These are phyloP conservation scores for Gasterosteus nipponicus DNA, from an alignment of 2,113 vertebrate species.

Conservation along the genomic window DNA sequence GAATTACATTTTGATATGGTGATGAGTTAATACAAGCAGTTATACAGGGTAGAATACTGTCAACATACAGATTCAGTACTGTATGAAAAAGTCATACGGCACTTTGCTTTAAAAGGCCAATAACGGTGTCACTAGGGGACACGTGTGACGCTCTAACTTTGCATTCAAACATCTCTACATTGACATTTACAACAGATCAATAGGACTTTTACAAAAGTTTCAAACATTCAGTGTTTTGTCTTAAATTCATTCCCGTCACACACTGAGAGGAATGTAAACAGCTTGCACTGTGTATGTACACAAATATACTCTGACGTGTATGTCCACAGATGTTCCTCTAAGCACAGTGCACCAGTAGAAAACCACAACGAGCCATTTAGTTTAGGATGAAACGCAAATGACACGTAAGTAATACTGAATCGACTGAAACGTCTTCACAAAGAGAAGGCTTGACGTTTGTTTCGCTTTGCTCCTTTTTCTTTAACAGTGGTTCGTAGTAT, in stretches of 20 bases:
- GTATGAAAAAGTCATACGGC: slow-evolving; percentile 2
- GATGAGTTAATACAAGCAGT: slow-evolving; percentile 18
- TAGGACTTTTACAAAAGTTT: slow-evolving; percentile 46
- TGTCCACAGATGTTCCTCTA: slow-evolving; percentile 13
- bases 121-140: not conserved
- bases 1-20: slow-evolving; percentile 11
- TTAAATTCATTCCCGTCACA: slow-evolving; percentile 34
- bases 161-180: slow-evolving; percentile 43
- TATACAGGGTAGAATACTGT: slow-evolving; percentile 26
- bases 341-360: slow-evolving; percentile 4
- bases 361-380: slow-evolving; percentile 15
- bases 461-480: slow-evolving; percentile 3
- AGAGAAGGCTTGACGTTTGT: not conserved
- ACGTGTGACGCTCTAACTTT: slow-evolving; percentile 20
- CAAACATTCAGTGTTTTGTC: slow-evolving; percentile 54
- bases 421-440: not conserved
- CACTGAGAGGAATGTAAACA: slow-evolving; percentile 43
- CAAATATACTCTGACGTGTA: slow-evolving; percentile 19
- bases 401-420: slow-evolving; percentile 47
- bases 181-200: slow-evolving; percentile 48
- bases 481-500: slow-evolving; percentile 22
- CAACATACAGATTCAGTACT: slow-evolving; percentile 24
- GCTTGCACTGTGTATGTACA: slow-evolving; percentile 40
- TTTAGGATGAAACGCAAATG: slow-evolving; percentile 23
- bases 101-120: not conserved